phyloP scores from a whole-genome alignment of 1,140 invertebrate genomes.

The Ptiloglossa arizonensis region DNA sequence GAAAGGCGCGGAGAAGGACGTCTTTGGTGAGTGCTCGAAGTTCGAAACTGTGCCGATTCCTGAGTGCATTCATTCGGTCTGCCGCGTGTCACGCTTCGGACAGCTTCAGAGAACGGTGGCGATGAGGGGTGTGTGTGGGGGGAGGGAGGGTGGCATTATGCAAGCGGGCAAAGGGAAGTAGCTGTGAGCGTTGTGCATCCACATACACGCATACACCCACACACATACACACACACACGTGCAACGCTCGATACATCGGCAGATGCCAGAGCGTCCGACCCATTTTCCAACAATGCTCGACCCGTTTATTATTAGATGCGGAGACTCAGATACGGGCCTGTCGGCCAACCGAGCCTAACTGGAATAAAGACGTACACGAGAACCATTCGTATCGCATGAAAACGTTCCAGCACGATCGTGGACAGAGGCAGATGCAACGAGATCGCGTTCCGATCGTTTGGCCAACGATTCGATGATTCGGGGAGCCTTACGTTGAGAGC shows the following conservation, averaged over 20 bases:
- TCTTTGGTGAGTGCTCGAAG: slow-evolving; percentile 2
- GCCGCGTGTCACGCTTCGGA: slow-evolving; percentile 31
- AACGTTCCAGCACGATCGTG: background rate
- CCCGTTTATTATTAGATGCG: slow-evolving; percentile 72
- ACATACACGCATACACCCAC: background rate
- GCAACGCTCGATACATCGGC: slow-evolving; percentile 48
- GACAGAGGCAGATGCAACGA: background rate
- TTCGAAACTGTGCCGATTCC: slow-evolving; percentile 53
- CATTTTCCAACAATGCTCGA: slow-evolving; percentile 73
- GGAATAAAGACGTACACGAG: slow-evolving; percentile 50
- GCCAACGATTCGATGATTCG: slow-evolving; percentile 35
- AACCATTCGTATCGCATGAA: background rate
- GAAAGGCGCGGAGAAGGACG: background rate
- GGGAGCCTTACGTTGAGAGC: background rate
- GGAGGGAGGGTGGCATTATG: slow-evolving; percentile 8
- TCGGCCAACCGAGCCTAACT: slow-evolving; percentile 20
- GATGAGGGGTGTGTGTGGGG: too few species aligned
- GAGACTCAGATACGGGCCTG: slow-evolving; percentile 34
- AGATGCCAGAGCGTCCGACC: slow-evolving; percentile 65
- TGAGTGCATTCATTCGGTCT: slow-evolving; percentile 29
- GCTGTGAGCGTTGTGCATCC: background rate
- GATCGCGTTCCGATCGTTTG: background rate
- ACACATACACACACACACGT: background rate
- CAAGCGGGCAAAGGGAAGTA: background rate
- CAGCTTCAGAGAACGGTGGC: too few species aligned